These are phyloP conservation scores for Matsumyia berberina DNA, from an alignment of 2,888 invertebrate genomes.

Conservation along the genomic window DNA sequence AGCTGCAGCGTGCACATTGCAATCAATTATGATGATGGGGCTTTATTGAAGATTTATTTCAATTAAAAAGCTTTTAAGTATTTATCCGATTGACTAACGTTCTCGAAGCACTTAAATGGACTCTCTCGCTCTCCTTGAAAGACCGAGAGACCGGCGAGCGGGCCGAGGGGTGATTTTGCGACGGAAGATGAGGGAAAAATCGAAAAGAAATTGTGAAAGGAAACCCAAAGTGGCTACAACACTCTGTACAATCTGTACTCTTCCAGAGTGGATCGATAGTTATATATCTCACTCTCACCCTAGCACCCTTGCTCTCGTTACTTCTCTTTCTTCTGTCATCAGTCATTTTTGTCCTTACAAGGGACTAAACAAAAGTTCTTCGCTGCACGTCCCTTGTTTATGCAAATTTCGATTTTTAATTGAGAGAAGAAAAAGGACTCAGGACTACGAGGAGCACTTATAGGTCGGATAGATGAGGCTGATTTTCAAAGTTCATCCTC, in stretches of 20 bases:
- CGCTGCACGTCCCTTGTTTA: slow-evolving; percentile 62
- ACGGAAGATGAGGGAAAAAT: slow-evolving; percentile 41
- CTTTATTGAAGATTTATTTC: slow-evolving; percentile 77
- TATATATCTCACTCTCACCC: slow-evolving; percentile 30
- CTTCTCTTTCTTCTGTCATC: slow-evolving; percentile 28
- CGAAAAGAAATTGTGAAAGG: slow-evolving; percentile 65
- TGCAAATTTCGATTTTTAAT: slow-evolving; percentile 76
- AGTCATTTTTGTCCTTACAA: slow-evolving; percentile 60
- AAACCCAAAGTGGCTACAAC: slow-evolving; percentile 70
- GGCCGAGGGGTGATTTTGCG: slow-evolving; percentile 1
- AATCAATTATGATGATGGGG: slow-evolving; percentile 76
- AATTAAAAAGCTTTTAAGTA: slow-evolving; percentile 77
- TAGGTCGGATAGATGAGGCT: slow-evolving; percentile 63
- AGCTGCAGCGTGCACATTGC: slow-evolving; percentile 76
- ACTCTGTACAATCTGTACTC: slow-evolving; percentile 56
- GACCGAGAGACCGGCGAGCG: slow-evolving; percentile 6
- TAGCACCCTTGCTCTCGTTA: too few relatives aligned
- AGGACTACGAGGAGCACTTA: slow-evolving; percentile 57
- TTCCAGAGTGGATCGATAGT: slow-evolving; percentile 60
- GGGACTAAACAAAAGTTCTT: slow-evolving; percentile 57
- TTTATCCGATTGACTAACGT: slow-evolving; percentile 77
- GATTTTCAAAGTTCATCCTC: slow-evolving; percentile 60
- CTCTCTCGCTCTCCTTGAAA: slow-evolving; percentile 75
- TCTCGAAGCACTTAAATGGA: slow-evolving; percentile 76
- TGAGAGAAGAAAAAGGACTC: slow-evolving; percentile 70